Conservation (phyloP, 2,797 vertebrate species). For the Vipera latastei region DNA sequence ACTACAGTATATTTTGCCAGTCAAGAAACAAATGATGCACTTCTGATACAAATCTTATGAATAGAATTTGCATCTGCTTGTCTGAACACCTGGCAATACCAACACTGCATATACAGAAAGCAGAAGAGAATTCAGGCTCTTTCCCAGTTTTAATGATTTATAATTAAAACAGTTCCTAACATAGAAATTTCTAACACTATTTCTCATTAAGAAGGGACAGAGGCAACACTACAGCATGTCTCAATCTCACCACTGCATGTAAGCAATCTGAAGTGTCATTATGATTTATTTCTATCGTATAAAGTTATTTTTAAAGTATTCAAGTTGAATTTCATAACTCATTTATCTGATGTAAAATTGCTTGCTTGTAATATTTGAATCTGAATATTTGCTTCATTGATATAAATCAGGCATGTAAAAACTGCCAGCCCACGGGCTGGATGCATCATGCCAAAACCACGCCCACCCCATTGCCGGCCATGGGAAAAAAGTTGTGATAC, state of each 20-base stretch:
- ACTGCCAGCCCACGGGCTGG: too few species aligned
- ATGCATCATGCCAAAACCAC: too few species aligned
- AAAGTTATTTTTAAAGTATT: not conserved
- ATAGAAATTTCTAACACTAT: constrained; percentile 7
- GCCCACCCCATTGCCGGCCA: too few species aligned
- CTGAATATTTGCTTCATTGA: not conserved
- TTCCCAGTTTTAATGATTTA: constrained; percentile 7
- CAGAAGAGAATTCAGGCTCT: not conserved
- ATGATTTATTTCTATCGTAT: not conserved
- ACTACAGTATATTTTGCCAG: not conserved
- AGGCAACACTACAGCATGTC: not conserved
- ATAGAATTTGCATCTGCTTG: constrained; percentile 25
- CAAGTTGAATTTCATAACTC: not conserved
- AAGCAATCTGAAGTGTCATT: constrained; percentile 3
- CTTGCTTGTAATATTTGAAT: not conserved
- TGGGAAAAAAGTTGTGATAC: too few species aligned
- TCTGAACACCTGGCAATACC: constrained; percentile 16
- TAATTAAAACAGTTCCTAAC: constrained; percentile 7
- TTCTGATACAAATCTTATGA: not conserved
- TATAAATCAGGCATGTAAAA: too few species aligned
- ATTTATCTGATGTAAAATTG: not conserved
- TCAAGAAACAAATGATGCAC: not conserved
- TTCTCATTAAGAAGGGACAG: constrained; percentile 26
- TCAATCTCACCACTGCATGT: not conserved
- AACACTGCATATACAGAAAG: constrained; percentile 1